Evolutionary conservation across 2,888 invertebrate genomes (phyloP).

Genomic region (Lithophane leautieri): DNA sequence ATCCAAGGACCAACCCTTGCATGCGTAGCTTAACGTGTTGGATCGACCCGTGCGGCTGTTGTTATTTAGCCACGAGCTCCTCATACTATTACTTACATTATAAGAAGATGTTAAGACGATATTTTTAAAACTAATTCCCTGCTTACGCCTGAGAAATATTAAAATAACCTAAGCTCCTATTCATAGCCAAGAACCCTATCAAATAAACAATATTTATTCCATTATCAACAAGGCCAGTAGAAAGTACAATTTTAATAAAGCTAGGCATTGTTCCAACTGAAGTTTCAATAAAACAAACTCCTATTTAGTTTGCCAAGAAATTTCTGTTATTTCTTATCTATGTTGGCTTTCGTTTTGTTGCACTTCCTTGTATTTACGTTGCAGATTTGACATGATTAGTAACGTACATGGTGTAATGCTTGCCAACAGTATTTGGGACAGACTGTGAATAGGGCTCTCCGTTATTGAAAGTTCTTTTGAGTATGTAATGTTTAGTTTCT

Average conservation of each 20-base stretch:
- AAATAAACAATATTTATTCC: constrained; percentile 11
- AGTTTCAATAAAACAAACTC: constrained; percentile 68
- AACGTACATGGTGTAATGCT: constrained; percentile 12
- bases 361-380: constrained; percentile 19
- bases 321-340: constrained; percentile 59
- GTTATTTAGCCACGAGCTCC: too few relatives aligned
- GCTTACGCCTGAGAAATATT: background rate
- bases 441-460: constrained; percentile 4
- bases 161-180: background rate
- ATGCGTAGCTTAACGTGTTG: too few relatives aligned
- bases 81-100: too few relatives aligned
- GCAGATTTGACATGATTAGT: constrained; percentile 33
- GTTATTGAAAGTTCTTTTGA: background rate
- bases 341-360: constrained; percentile 67
- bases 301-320: constrained; percentile 61
- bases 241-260: constrained; percentile 66
- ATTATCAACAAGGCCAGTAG: constrained; percentile 56
- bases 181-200: constrained; percentile 4
- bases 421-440: constrained; percentile 21
- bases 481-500: background rate
- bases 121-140: too few relatives aligned
- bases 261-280: constrained; percentile 73
- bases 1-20: too few relatives aligned
- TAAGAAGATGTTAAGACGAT: too few relatives aligned
- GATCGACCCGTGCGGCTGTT: too few relatives aligned